Percentiles rank a stretch among this genome's conserved stretches.
Conservation (phyloP, 2,888 invertebrate genomes). For the Dyspetes luteomarginatus region DNA sequence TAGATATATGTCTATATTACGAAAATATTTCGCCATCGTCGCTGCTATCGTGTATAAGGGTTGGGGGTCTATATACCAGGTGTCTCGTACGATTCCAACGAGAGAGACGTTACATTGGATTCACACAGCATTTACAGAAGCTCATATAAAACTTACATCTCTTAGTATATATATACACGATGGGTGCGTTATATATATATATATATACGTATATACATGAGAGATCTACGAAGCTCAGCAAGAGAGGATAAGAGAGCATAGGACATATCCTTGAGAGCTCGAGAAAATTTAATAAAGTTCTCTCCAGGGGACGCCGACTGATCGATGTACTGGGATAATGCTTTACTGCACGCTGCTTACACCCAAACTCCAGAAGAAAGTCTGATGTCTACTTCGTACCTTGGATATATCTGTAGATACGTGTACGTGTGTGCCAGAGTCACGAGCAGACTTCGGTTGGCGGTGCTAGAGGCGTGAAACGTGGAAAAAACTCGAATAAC, state of each 20-base stretch:
- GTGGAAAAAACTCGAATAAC: conserved; percentile 52
- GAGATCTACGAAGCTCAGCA: conserved; percentile 15
- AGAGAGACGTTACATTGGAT: too few species aligned
- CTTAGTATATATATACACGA: too few species aligned
- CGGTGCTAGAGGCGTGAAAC: conserved; percentile 15
- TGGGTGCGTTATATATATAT: neutral
- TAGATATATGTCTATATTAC: too few species aligned
- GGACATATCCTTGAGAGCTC: conserved; percentile 29
- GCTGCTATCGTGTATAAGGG: too few species aligned
- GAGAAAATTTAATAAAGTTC: conserved; percentile 61
- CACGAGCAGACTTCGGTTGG: conserved; percentile 14
- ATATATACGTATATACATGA: conserved; percentile 1
- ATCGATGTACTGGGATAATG: conserved; percentile 61
- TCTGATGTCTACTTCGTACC: neutral
- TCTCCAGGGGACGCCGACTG: conserved; percentile 50
- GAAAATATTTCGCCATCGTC: too few species aligned
- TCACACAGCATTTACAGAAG: too few species aligned
- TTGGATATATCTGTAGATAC: neutral
- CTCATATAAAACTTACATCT: too few species aligned
- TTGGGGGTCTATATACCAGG: too few species aligned
- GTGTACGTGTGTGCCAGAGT: neutral
- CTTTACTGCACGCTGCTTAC: conserved; percentile 28
- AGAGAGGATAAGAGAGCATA: neutral
- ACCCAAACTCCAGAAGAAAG: conserved; percentile 1
- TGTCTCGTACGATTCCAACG: too few species aligned